Conservation (phyloP, 2,888 invertebrate genomes). For the Pedicia rivosa region DNA sequence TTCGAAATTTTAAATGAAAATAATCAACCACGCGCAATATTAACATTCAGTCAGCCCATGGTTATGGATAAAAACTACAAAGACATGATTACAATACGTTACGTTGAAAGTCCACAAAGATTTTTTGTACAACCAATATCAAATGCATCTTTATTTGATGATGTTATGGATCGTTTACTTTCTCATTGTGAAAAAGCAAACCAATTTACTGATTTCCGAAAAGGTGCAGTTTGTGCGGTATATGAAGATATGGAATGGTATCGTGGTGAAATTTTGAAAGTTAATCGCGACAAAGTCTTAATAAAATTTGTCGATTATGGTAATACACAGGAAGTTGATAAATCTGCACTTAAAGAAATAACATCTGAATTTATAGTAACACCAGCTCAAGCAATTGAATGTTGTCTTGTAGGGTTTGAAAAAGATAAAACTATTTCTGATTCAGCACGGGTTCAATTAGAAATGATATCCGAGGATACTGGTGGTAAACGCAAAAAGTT, state of each 20-base stretch:
- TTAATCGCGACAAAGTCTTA: slow-evolving; percentile 39
- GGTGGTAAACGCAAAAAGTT: slow-evolving; percentile 33
- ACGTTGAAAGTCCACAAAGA: slow-evolving; percentile 42
- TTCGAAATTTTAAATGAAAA: slow-evolving; percentile 35
- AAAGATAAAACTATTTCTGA: slow-evolving; percentile 22
- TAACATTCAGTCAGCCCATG: slow-evolving; percentile 22
- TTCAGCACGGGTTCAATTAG: slow-evolving; percentile 34
- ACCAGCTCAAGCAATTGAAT: slow-evolving; percentile 60
- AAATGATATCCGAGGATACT: slow-evolving; percentile 47
- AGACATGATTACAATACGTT: slow-evolving; percentile 26
- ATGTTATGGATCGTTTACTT: slow-evolving; percentile 51
- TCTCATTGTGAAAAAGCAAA: slow-evolving; percentile 38
- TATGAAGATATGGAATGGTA: slow-evolving; percentile 78
- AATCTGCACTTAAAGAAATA: slow-evolving; percentile 43
- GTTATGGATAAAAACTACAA: slow-evolving; percentile 17
- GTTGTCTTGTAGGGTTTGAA: slow-evolving; percentile 50
- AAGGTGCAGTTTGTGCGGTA: slow-evolving; percentile 58
- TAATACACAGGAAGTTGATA: slow-evolving; percentile 65
- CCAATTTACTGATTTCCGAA: slow-evolving; percentile 32
- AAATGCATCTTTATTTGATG: slow-evolving; percentile 40
- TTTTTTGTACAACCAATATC: slow-evolving; percentile 57
- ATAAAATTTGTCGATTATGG: slow-evolving; percentile 92
- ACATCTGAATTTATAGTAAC: slow-evolving; percentile 45
- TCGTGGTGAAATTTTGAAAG: slow-evolving; percentile 58
- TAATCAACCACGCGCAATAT: slow-evolving; percentile 20